Evolutionary conservation across 2,113 vertebrate genomes (phyloP), one percentile per base, ranked within the genome.

Genomic region (Zapus hudsonius): DNA sequence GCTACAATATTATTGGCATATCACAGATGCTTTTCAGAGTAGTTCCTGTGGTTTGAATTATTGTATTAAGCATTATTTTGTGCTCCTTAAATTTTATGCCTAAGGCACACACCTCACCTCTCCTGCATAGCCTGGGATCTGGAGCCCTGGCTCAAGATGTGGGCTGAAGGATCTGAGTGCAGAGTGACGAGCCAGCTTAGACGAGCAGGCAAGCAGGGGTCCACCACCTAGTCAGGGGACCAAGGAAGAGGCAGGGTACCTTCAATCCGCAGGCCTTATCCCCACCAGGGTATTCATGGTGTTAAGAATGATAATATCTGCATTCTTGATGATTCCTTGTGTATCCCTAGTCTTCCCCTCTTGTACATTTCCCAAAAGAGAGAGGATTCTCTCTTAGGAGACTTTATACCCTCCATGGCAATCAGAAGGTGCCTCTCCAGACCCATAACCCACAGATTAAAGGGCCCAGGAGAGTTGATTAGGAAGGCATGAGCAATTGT

Each of bases 211-310:
- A 20, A 6, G 7, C 69, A 5, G 10, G 0, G 10, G 9, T 16
- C 61, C 69, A 2, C 19, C 8, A 40, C 42, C 12, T 6, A 70
- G 42, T 44, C 7, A 3, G 19, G 27, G 11, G 57, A 47, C 75
- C 33, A n/a, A 38, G 61, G 6, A n/a, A 27, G 3, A 22, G n/a
- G 25, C 61, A 40, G 11, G 55, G 0, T n/a, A 4, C 23, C 36
- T 27, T 23, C 59, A 12, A 5, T 7, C 67, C 3, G 19, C 7
- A 17, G 8, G 8, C 40, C 52, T 79, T 73, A 38, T 44, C 72
- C 73, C 29, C 17, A 15, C 19, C 5, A 0, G 2, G 7, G 15
- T 25, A 29, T 11, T 3, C 0, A 0, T 63, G 38, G 2, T 67
- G 9, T 36, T 20, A 29, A 25, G 57, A 79, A 31, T 20, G 29